Evolutionary conservation across 1,140 invertebrate genomes (phyloP), one percentile per base, ranked within the genome.

Genomic region (Ostrea denselamellosa): DNA sequence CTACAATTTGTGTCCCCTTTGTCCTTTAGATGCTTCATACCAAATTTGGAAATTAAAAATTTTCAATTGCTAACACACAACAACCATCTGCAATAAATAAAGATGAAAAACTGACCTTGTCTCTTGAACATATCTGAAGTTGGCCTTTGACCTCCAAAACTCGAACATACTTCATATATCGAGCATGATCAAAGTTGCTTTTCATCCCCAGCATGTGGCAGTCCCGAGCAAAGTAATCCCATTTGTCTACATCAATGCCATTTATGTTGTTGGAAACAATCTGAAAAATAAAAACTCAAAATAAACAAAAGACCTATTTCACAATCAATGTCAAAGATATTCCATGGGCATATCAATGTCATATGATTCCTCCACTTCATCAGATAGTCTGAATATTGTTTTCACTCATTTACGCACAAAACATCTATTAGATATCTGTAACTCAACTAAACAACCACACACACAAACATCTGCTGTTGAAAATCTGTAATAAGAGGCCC

Each of bases 201-300:
- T 90, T 92, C 0, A 96, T 91, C 12, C 96, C 96, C 7, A 96
- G 89, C 87, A 94, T 93, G 62, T 95, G 93, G 51, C 94, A 95
- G 92, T 97, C 97, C 85, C 97, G 94, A 17, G 96, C 93, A 77
- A 97, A 95, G 90, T 97, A 97, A 92, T 97, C 97, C 95, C 96
- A 97, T 93, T 97, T 97, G 93, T 97, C 97, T 8, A 97, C 97
- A 94, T 97, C 97, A 52, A 97, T 95, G 22, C 96, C 96, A 90
- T 95, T 96, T 17, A 94, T 92, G 85, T 96, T 95, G 92, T 97
- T 97, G 44, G 95, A 95, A 0, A 97, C 96, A 89, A 97, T 96
- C 96, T 96, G 88, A n/a, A 93, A 92, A 51, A 86, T n/a, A n/a
- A n/a, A n/a, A n/a, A n/a, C n/a, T n/a, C n/a, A n/a, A n/a, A n/a